phyloP scores from a whole-genome alignment of 1,140 invertebrate species.

The Ruditapes philippinarum region DNA sequence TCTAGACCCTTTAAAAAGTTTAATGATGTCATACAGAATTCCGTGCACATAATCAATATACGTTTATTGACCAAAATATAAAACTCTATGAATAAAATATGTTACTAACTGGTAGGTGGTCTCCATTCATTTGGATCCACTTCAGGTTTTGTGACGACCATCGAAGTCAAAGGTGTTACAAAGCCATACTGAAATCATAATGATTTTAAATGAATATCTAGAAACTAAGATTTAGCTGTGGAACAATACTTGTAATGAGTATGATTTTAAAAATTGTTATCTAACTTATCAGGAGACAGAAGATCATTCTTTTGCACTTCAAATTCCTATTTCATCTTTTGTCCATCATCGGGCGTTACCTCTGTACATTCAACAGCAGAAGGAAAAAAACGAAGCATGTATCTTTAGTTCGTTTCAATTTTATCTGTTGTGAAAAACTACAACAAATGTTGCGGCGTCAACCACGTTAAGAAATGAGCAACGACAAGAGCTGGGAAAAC shows the following conservation, averaged over 20 bases:
- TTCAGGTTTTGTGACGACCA: conserved; percentile 91
- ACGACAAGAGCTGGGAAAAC: no score
- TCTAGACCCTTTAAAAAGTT: background rate
- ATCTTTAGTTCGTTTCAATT: no score
- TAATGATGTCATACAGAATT: background rate
- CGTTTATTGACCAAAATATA: background rate
- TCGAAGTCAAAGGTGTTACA: conserved; percentile 91
- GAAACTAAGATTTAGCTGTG: background rate
- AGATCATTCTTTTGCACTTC: background rate
- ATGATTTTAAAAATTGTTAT: background rate
- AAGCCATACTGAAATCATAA: conserved; percentile 89
- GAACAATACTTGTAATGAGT: background rate
- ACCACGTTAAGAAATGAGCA: no score
- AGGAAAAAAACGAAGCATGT: no score
- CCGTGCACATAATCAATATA: background rate
- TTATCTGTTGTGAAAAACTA: no score
- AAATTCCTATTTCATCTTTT: background rate
- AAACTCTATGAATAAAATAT: background rate
- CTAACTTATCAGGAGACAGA: background rate
- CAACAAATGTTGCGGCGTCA: no score
- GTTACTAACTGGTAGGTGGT: background rate
- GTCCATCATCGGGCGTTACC: no score
- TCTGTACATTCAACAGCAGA: no score
- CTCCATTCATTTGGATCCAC: conserved; percentile 53
- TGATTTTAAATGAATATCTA: background rate